A percentile compares a stretch with the other conserved stretches of the same genome.
phyloP scores from a whole-genome alignment of 2,888 invertebrate genomes.

The Galeruca laticollis region DNA sequence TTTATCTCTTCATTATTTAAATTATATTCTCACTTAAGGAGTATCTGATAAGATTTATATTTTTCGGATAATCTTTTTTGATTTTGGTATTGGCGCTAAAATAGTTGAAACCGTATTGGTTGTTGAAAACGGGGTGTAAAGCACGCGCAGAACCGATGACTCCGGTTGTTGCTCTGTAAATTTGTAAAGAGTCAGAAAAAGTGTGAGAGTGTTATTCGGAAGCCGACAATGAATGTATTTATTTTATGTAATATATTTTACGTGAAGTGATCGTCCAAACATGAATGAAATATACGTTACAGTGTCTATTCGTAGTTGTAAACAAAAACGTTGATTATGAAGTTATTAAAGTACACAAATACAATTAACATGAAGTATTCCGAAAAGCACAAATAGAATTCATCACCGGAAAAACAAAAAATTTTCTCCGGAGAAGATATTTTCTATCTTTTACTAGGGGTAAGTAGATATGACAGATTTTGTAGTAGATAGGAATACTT shows the following conservation, averaged over 20 bases:
- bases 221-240: constrained; percentile 23
- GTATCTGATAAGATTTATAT: background rate
- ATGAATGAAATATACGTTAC: constrained; percentile 24
- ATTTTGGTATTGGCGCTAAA: constrained; percentile 7
- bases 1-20: background rate
- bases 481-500: background rate
- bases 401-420: constrained; percentile 3
- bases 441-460: constrained; percentile 13
- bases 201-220: constrained; percentile 24
- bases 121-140: constrained; percentile 46
- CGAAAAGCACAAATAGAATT: constrained; percentile 12
- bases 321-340: constrained; percentile 16
- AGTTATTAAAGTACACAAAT: constrained; percentile 18
- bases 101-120: background rate
- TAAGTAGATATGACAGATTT: background rate
- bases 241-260: constrained; percentile 21
- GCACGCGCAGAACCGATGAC: constrained; percentile 52
- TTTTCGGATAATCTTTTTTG: background rate
- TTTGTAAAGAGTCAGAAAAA: constrained; percentile 31
- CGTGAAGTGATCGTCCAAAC: constrained; percentile 26
- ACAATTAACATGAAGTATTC: constrained; percentile 10
- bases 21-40: background rate
- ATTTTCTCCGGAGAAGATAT: background rate
- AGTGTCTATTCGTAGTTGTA: constrained; percentile 3
- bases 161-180: constrained; percentile 46